Evolutionary conservation across 2,888 invertebrate genomes (phyloP).

Genomic region (Himalopsyche japonica): DNA sequence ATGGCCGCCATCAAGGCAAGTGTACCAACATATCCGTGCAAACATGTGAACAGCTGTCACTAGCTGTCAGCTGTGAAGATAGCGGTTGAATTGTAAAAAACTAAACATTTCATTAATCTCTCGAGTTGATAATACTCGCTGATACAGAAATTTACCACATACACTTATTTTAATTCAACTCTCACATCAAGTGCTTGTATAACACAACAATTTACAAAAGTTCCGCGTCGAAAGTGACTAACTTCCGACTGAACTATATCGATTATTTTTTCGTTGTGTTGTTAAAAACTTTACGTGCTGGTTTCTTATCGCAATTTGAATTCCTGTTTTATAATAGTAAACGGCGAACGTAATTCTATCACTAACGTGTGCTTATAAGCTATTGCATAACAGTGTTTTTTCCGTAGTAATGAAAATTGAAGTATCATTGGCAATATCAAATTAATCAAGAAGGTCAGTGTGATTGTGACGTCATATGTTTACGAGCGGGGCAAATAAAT

Average conservation of each 20-base stretch:
- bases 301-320: neutral
- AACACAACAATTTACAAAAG: neutral
- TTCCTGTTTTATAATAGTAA: neutral
- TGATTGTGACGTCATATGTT: conserved; percentile 1
- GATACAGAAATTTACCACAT: neutral
- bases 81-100: neutral
- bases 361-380: neutral
- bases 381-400: neutral
- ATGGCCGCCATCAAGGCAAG: neutral
- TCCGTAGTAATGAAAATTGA: neutral
- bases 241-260: neutral
- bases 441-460: neutral
- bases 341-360: neutral
- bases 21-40: neutral
- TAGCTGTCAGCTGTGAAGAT: neutral
- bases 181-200: neutral
- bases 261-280: neutral
- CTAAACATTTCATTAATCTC: neutral
- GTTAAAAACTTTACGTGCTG: neutral
- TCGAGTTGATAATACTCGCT: neutral
- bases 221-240: neutral
- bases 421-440: neutral
- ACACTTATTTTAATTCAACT: neutral
- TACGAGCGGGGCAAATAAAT: neutral
- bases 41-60: neutral